Evolutionary conservation across 2,113 vertebrate genomes (phyloP), one percentile per base, ranked within the genome.

Genomic region (Myotis lucifugus): DNA sequence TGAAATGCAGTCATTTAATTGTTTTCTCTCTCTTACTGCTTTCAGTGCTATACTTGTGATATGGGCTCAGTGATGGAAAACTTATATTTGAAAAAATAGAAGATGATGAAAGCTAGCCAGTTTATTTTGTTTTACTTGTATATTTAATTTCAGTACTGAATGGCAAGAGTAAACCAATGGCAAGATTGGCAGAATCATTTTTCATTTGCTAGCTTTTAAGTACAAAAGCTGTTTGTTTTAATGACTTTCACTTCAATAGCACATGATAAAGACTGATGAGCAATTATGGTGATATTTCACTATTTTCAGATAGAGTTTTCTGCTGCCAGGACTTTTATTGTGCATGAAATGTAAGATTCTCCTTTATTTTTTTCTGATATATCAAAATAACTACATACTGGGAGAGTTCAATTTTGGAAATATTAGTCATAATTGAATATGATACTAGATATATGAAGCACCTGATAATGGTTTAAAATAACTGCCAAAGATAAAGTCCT

Each of bases 1-100:
- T 98, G 95, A 98, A 98, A 97, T 97, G 97, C 61, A 96, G 79
- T 97, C 85, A 96, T 97, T 97, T 98, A 97, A 98, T 98, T 98
- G 96, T 98, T 97, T 98, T 97, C 85, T 79, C 34, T 94, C 72
- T 95, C 42, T 97, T 97, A 97, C 91, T 97, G 94, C 25, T 97
- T 98, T 96, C 77, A 85, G 56, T 54, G 13, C 74, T 97, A 9
- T 79, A 37, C 90, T 90, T 95, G 76, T 72, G 84, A 86, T 96
- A 95, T 69, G 91, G 46, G 27, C 56, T 97, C 5, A 6, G 34
- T 96, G 81, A 92, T 88, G 48, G 6, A 5, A 88, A 85, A 67
- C 52, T 85, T 27, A 86, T 84, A 59, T 97, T 97, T 74, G 92
- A 94, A 94, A 96, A 97, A 79, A 27, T 32, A 19, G 19, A 97